Evolutionary conservation across 92 coral and sea anemone species (phyloP).

Genomic region (Phenganax stokvisi): DNA sequence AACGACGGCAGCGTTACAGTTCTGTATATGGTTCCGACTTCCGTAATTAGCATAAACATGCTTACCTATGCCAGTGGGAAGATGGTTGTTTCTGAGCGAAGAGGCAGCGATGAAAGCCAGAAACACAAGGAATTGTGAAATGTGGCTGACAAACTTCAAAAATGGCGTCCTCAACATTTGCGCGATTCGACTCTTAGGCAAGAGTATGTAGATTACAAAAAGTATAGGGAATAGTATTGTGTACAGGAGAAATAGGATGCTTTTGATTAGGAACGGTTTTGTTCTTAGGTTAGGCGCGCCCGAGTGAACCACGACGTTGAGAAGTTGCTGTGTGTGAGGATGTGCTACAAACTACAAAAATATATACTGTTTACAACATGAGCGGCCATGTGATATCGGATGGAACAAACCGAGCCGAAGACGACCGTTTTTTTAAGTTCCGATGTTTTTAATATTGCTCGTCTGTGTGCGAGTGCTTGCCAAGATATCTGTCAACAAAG

Average conservation of each 20-base stretch:
- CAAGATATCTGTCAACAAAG: no score
- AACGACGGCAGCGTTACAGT: no score
- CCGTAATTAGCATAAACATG: background rate
- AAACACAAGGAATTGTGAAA: conserved; percentile 60
- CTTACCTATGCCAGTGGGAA: conserved; percentile 57
- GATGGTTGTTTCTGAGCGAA: conserved; percentile 57
- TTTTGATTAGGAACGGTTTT: conserved; percentile 42
- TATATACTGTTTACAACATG: background rate
- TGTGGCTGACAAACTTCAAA: conserved; percentile 64
- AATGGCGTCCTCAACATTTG: conserved; percentile 58
- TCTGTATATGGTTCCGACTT: no score
- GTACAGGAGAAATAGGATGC: conserved; percentile 41
- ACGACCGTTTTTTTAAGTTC: no score
- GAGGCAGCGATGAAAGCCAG: conserved; percentile 50
- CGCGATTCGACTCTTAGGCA: conserved; percentile 47
- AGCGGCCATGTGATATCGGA: background rate
- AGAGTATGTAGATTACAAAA: conserved; percentile 51
- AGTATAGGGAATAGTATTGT: conserved; percentile 56
- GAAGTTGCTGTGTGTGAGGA: conserved; percentile 80
- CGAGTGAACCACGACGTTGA: conserved; percentile 71
- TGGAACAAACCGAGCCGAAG: no score
- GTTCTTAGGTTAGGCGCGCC: conserved; percentile 51
- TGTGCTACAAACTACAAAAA: conserved; percentile 74
- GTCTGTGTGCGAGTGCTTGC: no score
- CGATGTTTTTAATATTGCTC: no score